Conservation (phyloP, 1,140 invertebrate genomes). For the Sipha flava region DNA sequence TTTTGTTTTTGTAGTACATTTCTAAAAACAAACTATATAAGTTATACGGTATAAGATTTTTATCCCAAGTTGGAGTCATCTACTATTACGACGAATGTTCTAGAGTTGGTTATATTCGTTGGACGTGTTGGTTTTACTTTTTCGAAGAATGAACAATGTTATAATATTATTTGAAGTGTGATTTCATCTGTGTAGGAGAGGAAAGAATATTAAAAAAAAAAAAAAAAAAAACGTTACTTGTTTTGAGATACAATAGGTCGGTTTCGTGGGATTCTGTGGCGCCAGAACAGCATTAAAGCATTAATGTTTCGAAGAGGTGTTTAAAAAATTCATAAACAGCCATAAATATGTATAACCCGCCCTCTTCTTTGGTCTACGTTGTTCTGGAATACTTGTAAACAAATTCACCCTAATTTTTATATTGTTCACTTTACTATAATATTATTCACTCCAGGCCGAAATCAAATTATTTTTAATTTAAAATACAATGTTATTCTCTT, state of each 20-base stretch:
- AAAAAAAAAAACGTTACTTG: not conserved
- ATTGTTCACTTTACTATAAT: not conserved
- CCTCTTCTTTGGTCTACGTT: not conserved
- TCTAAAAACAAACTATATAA: not conserved
- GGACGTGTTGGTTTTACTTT: not conserved
- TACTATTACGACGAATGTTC: not conserved
- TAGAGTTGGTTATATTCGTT: not conserved
- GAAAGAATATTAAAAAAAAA: not conserved
- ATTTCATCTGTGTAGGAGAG: not conserved
- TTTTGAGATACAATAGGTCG: not conserved
- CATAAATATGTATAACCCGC: not conserved
- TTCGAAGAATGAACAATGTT: not conserved
- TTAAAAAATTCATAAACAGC: not conserved
- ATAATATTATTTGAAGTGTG: not conserved
- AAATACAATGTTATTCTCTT: not conserved
- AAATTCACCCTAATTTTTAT: not conserved
- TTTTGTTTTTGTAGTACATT: not conserved
- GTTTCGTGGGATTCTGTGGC: conserved; percentile 10
- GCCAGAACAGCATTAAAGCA: not conserved
- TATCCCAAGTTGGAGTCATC: not conserved
- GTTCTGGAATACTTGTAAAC: not conserved
- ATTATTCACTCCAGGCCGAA: not conserved
- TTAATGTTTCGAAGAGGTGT: conserved; percentile 14
- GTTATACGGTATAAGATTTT: not conserved
- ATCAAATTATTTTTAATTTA: not conserved